Base-by-base conservation (phyloP, 2,113 vertebrate genomes). In the Perca schrenkii region DNA sequence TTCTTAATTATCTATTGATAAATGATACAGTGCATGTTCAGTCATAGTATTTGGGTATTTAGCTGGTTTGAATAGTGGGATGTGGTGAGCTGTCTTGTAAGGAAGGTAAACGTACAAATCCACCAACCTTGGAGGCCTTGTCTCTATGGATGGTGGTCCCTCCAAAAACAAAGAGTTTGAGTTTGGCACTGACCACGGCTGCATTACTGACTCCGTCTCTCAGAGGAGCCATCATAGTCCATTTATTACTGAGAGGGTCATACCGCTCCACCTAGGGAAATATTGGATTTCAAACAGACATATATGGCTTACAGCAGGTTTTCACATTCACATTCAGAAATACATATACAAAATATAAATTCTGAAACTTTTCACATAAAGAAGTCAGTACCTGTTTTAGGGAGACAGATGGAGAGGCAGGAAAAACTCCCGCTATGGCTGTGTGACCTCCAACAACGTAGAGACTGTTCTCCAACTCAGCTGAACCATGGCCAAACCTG, bases 401-500 rank as follows among this genome's bases (percentile, higher is more conserved):
- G 10, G 97, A 99, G 73, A 98, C 96, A 0, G 98, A 99, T 1
- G 97, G 97, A 0, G 98, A 99, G 0, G 97, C 98, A 0, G 97
- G 97, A 69, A 97, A 98, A 70, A 98, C 95, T 0, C 97, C 97
- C 0, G 97, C 96, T 70, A 98, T 96, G 0, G 98, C 97, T 0
- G 97, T 99, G 86, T 99, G 98, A 0, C 98, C 98, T 1, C 98
- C 98, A 0, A 99, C 97, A 15, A 97, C 98, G 0, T 98, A 99
- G 0, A 99, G 95, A 75, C 96, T 96, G 88, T 97, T 97, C 69
- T 98, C 96, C 88, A 99, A 22, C 86, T 99, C 98, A 0, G 98
- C 97, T 0, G 98, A 99, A 53, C 98, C 98, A 0, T 99, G 98
- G 17, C 98, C 97, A 28, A 98, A 99, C 40, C 91, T 92, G 79